phyloP scores from a whole-genome alignment of 2,888 invertebrate species.

The Drosophila barbarae region DNA sequence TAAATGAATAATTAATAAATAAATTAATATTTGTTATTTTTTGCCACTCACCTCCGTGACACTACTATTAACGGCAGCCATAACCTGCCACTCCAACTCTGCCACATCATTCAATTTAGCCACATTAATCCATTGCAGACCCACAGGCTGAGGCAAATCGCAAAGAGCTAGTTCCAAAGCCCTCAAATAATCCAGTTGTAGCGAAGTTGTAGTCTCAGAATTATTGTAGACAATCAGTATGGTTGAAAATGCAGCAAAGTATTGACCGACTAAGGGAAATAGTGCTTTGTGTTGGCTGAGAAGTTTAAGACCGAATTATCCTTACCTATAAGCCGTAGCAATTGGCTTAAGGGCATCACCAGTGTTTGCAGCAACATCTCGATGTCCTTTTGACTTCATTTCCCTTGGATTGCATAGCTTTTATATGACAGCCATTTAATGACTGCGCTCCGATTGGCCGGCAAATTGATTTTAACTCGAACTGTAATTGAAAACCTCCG shows the following conservation, averaged over 20 bases:
- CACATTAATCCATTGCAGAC: conserved; percentile 76
- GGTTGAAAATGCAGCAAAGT: conserved; percentile 71
- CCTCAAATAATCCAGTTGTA: conserved; percentile 69
- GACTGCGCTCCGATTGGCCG: conserved; percentile 41
- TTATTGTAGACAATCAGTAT: conserved; percentile 73
- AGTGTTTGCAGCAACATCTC: conserved; percentile 51
- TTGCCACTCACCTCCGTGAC: too few relatives aligned
- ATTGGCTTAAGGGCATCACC: conserved; percentile 50
- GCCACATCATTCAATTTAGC: conserved; percentile 42
- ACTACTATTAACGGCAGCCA: conserved; percentile 67
- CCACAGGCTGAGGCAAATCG: conserved; percentile 48
- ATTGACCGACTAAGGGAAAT: conserved; percentile 61
- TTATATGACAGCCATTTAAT: conserved; percentile 44
- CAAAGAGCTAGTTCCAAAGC: conserved; percentile 61
- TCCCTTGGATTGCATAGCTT: conserved; percentile 6
- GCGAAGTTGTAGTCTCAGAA: conserved; percentile 23
- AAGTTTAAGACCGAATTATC: background rate
- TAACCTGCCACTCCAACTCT: conserved; percentile 58
- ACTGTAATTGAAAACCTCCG: conserved; percentile 43
- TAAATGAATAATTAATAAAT: too few relatives aligned
- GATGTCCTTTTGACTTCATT: conserved; percentile 13
- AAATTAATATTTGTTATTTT: too few relatives aligned
- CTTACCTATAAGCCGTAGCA: conserved; percentile 63
- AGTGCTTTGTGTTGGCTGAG: background rate
- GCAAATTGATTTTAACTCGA: conserved; percentile 61